Base-by-base conservation (phyloP, 1,140 invertebrate genomes). In the Drosophila gunungcola region DNA sequence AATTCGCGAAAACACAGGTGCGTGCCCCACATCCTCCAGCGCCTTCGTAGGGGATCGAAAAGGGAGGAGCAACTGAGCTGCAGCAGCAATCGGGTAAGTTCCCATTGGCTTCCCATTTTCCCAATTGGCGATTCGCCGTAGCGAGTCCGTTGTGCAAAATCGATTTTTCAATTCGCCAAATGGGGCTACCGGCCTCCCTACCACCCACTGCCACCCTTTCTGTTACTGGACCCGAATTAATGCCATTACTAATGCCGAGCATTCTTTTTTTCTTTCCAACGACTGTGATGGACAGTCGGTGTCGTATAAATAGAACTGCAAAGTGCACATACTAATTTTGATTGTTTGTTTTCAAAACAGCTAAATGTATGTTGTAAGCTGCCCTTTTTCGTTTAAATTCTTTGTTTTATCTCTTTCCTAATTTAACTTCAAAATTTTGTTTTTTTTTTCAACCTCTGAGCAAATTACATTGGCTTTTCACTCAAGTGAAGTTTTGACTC, bases 131-230 rank as follows among this genome's bases (percentile, higher is more conserved):
- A 62, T 58, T 74, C 45, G 60, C 60, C 43, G 57, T 12, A 55
- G 42, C 73, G 13, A 72, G 63, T 62, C 39, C 10, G 41, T 69
- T 52, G 57, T 57, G 57, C 72, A 73, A 85, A 89, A 88, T 88
- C 79, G 83, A 88, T 88, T 89, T 88, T 88, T 67, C 83, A 69
- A 79, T 61, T 52, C 34, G 25, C 27, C 38, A 27, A 51, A 12
- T n/a, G 29, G 12, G 45, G 10, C 41, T 16, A 21, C 16, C 16
- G 16, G 16, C 10, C 27, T 21, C 27, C 60, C 54, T 21, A 36
- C 48, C 48, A 34, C 48, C 48, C 48, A 49, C 55, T 36, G 4
- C 11, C 36, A 10, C 29, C 25, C 16, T 21, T 27, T 52, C 39
- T 65, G 48, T 48, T 70, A 56, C 65, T 70, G 43, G 29, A 32